Evolutionary conservation across 2,888 invertebrate species (phyloP).

Genomic region (Parelbella ahira): DNA sequence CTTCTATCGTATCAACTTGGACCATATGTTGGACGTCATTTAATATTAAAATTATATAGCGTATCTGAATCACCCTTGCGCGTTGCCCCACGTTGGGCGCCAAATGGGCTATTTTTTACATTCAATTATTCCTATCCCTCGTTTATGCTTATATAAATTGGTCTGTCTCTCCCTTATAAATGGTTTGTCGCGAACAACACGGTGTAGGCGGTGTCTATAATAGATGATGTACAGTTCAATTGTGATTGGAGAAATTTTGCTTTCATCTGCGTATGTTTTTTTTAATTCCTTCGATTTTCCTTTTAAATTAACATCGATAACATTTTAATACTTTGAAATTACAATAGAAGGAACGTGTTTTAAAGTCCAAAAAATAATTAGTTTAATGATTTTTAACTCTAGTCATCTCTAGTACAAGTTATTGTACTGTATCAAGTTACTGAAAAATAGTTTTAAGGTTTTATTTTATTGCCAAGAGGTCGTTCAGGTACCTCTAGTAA

Average conservation of each 20-base stretch:
- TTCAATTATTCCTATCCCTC: slow-evolving; percentile 73
- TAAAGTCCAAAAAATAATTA: too few species aligned
- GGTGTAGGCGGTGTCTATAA: slow-evolving; percentile 64
- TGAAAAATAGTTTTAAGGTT: too few species aligned
- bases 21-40: slow-evolving; percentile 56
- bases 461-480: too few species aligned
- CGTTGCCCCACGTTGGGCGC: slow-evolving; percentile 44
- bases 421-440: too few species aligned
- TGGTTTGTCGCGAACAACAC: slow-evolving; percentile 56
- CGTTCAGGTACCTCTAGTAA: too few species aligned
- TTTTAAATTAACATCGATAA: too few species aligned
- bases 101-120: slow-evolving; percentile 70
- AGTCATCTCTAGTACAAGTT: too few species aligned
- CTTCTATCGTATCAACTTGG: slow-evolving; percentile 30
- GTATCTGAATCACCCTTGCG: slow-evolving; percentile 39
- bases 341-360: too few species aligned
- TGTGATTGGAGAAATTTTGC: slow-evolving; percentile 47
- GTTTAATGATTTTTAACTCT: too few species aligned
- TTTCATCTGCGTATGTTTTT: background rate
- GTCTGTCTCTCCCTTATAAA: slow-evolving; percentile 71
- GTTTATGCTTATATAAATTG: slow-evolving; percentile 69
- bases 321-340: too few species aligned
- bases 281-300: too few species aligned
- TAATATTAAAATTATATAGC: slow-evolving; percentile 69
- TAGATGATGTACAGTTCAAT: slow-evolving; percentile 45